Evolutionary conservation across 2,113 vertebrate species (phyloP).

Genomic region (Brachirus orientalis): DNA sequence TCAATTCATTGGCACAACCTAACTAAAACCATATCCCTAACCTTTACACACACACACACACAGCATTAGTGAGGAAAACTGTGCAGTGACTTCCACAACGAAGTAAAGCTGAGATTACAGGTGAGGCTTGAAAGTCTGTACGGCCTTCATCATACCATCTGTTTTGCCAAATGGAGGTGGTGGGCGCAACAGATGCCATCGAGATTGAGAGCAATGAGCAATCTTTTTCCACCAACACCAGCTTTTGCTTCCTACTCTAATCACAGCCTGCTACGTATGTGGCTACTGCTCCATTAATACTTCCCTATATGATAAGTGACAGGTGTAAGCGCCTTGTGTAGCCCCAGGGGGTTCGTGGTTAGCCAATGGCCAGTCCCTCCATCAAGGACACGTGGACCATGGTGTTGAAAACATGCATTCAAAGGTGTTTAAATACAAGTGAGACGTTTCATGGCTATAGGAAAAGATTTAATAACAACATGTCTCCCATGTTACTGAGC

Average conservation of each 20-base stretch:
- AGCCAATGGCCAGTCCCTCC: neutral
- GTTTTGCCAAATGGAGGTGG: conserved; percentile 46
- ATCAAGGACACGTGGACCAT: conserved; percentile 33
- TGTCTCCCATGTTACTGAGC: conserved; percentile 74
- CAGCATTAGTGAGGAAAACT: conserved; percentile 23
- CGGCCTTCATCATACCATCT: conserved; percentile 51
- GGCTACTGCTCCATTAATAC: conserved; percentile 22
- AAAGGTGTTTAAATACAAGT: conserved; percentile 55
- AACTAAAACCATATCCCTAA: no score
- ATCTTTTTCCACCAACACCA: neutral
- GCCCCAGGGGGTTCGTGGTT: neutral
- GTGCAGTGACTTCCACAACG: conserved; percentile 47
- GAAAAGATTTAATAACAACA: conserved; percentile 80
- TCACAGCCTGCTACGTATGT: conserved; percentile 22
- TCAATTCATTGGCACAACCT: no score
- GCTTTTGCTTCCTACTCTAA: conserved; percentile 29
- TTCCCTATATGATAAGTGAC: conserved; percentile 11
- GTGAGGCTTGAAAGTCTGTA: conserved; percentile 22
- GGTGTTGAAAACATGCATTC: conserved; percentile 44
- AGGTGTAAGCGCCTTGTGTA: neutral
- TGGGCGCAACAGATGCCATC: conserved; percentile 62
- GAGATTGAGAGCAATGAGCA: conserved; percentile 11
- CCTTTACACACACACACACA: neutral
- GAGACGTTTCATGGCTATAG: conserved; percentile 61
- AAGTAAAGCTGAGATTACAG: conserved; percentile 17